Percentiles rank a stretch among this genome's conserved stretches.
Conservation (phyloP, 1,140 invertebrate species). For the Battus philenor region DNA sequence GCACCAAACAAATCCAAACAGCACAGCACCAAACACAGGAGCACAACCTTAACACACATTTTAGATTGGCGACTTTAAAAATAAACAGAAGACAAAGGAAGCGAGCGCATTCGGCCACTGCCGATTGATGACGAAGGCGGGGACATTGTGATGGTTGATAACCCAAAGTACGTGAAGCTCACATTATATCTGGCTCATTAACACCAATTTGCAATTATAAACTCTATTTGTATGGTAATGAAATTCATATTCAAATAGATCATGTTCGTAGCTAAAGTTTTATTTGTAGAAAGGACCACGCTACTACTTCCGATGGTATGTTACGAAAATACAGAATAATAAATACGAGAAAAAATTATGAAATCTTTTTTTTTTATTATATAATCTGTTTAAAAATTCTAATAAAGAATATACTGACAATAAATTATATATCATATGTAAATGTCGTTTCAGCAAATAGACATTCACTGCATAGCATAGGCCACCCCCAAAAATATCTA, state of each 20-base stretch:
- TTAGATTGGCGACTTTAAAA: constrained; percentile 9
- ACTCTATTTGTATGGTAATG: neutral
- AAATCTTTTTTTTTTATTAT: too few relatives aligned
- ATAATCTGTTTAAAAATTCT: too few relatives aligned
- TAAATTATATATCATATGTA: too few relatives aligned
- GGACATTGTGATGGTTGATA: constrained; percentile 4
- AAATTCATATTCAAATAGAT: neutral
- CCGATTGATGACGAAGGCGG: neutral
- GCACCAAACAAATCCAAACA: constrained; percentile 20
- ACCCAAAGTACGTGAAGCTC: neutral
- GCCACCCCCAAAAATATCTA: too few relatives aligned
- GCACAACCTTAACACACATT: constrained; percentile 11
- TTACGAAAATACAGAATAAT: too few relatives aligned
- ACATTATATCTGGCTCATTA: neutral
- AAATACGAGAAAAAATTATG: too few relatives aligned
- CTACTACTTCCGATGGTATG: too few relatives aligned
- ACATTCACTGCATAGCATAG: too few relatives aligned
- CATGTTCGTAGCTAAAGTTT: too few relatives aligned
- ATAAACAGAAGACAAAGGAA: neutral
- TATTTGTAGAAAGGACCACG: too few relatives aligned
- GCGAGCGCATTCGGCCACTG: neutral
- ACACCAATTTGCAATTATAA: neutral
- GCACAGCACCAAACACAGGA: constrained; percentile 21
- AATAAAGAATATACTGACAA: too few relatives aligned
- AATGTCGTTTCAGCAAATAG: too few relatives aligned